These are phyloP conservation scores for Helobdella robusta DNA, from an alignment of 2,888 invertebrate species.

Conservation along the genomic window DNA sequence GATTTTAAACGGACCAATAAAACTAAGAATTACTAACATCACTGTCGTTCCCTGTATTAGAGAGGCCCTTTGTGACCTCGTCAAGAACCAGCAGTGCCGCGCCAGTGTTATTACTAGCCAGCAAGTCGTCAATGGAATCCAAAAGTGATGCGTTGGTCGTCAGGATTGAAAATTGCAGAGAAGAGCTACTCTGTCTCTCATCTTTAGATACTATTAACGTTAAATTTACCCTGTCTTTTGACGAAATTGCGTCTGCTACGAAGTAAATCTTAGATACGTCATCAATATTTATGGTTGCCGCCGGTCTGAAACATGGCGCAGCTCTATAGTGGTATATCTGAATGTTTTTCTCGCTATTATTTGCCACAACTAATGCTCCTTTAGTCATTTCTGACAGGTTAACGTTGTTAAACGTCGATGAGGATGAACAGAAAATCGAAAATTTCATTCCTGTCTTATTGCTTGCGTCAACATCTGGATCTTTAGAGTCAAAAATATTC, in stretches of 20 bases:
- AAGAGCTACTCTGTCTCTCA: slow-evolving; percentile 30
- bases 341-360: slow-evolving; percentile 4
- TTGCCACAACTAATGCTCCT: slow-evolving; percentile 21
- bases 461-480: slow-evolving; percentile 34
- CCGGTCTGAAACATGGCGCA: slow-evolving; percentile 19
- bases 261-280: slow-evolving; percentile 35
- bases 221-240: slow-evolving; percentile 38
- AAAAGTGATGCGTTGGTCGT: slow-evolving; percentile 31
- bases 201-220: slow-evolving; percentile 40
- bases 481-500: slow-evolving; percentile 30
- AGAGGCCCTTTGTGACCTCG: slow-evolving; percentile 23
- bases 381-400: slow-evolving; percentile 10
- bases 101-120: slow-evolving; percentile 33
- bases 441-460: slow-evolving; percentile 39
- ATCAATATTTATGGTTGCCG: slow-evolving; percentile 6
- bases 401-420: neutral
- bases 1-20: too few species aligned
- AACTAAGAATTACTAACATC: slow-evolving; percentile 3
- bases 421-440: slow-evolving; percentile 39
- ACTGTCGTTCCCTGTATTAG: slow-evolving; percentile 7
- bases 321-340: slow-evolving; percentile 25
- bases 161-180: slow-evolving; percentile 34
- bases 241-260: slow-evolving; percentile 37
- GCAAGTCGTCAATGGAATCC: slow-evolving; percentile 30
- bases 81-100: slow-evolving; percentile 33